A percentile compares a stretch with the other conserved stretches of the same genome.
Evolutionary conservation across 2,797 vertebrate genomes (phyloP).

Genomic region (Halcyon chelicuti): DNA sequence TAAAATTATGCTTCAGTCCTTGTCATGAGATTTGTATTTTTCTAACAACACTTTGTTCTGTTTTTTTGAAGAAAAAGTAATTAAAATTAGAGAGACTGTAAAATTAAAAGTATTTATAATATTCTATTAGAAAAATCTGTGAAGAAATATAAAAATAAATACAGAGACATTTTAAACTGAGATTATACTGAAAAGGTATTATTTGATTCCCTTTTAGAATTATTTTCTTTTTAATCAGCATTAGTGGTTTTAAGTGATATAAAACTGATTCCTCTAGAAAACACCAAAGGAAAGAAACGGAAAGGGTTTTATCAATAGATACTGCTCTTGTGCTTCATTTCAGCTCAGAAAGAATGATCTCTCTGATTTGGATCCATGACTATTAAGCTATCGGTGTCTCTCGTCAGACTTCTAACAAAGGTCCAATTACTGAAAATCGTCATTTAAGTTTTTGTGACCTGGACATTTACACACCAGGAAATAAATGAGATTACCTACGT

Average conservation of each 20-base stretch:
- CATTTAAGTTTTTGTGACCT: background rate
- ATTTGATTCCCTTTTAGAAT: background rate
- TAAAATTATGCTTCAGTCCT: conserved; percentile 26
- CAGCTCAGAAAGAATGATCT: background rate
- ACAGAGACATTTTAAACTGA: background rate
- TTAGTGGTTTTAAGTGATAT: background rate
- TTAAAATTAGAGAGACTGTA: conserved; percentile 26
- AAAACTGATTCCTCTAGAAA: background rate
- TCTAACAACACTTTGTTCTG: conserved; percentile 52
- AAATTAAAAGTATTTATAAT: conserved; percentile 62
- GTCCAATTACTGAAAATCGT: background rate
- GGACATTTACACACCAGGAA: background rate
- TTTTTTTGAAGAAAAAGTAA: conserved; percentile 28
- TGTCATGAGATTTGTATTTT: conserved; percentile 66
- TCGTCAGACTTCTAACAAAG: background rate
- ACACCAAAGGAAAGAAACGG: background rate
- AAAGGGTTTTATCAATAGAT: rapidly evolving
- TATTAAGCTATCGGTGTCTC: background rate
- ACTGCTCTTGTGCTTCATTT: background rate
- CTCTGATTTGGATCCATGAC: background rate
- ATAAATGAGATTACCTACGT: background rate
- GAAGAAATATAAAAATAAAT: conserved; percentile 45
- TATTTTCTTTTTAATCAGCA: background rate
- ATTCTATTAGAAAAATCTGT: conserved; percentile 34
- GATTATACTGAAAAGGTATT: background rate